phyloP scores from a whole-genome alignment of 2,113 vertebrate genomes.

The Tichodroma muraria region DNA sequence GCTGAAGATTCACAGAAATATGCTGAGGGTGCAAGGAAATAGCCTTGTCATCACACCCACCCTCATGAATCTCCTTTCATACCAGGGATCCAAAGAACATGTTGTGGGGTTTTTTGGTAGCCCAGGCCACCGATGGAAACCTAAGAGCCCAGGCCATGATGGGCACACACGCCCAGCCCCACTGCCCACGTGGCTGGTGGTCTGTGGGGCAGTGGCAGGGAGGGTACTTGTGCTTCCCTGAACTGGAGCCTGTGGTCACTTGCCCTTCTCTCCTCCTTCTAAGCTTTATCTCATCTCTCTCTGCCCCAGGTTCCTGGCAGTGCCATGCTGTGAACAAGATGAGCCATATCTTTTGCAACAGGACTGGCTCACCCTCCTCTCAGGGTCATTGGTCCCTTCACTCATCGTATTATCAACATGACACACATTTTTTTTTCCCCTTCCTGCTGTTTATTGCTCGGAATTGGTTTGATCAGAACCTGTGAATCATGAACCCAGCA shows the following conservation, averaged over 20 bases:
- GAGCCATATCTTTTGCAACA: background rate
- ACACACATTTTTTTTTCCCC: background rate
- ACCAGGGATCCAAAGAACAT: background rate
- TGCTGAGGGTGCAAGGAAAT: background rate
- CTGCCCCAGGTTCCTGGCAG: background rate
- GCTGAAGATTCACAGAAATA: background rate
- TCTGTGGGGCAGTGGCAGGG: background rate
- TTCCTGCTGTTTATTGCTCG: slow-evolving; percentile 6
- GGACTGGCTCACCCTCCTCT: background rate
- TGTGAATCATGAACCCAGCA: slow-evolving; percentile 3
- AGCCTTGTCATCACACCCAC: background rate
- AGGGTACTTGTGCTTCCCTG: background rate
- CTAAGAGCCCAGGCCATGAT: background rate
- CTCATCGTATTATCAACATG: background rate
- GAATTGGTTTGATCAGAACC: slow-evolving; percentile 20
- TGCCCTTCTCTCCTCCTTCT: background rate
- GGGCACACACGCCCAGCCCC: accelerated
- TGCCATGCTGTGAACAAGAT: background rate
- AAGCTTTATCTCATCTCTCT: background rate
- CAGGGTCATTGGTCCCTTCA: background rate
- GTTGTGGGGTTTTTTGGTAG: background rate
- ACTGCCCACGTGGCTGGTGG: background rate
- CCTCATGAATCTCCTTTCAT: background rate
- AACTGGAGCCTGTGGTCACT: background rate
- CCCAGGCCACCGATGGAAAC: background rate